Base-by-base conservation (phyloP, 2,797 vertebrate species). In the Mormyrops attenuatus region DNA sequence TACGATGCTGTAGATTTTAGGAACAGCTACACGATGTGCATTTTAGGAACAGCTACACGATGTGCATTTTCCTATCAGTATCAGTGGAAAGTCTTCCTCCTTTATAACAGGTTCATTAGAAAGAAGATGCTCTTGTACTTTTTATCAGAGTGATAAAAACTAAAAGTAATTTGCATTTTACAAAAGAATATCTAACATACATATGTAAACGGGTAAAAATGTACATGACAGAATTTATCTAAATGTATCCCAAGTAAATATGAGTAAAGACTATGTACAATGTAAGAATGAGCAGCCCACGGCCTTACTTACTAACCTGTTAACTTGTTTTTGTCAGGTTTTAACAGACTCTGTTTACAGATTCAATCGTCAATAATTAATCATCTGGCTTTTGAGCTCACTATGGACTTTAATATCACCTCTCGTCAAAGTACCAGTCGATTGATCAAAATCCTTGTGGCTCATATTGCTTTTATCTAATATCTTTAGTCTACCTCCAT, bases 351-450 rank as follows among this genome's bases (percentile, higher is more conserved):
- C 26, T 20, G 52, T 87, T 34, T 57, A 55, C 52, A 57, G 53
- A n/a, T n/a, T 20, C 34, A 87, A 9, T 87, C 2, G 49, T 57
- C 52, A 87, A 87, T 53, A 53, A 87, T 87, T 87, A 87, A 87
- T 38, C 80, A 84, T 49, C 80, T n/a, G 20, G 44, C 17, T 34
- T 44, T n/a, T 84, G 69, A 73, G 34, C 30, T 73, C 34, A 73
- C 38, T 1, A 1, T n/a, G 44, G 80, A 85, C 20, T 85, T 50
- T 52, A 52, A 30, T 3, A 50, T 85, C 47, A 49, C 5, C 49
- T 52, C 82, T 85, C 41, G 9, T 15, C 15, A 85, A 47, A 85
- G 82, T 44, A 47, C 7, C 82, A 30, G 82, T 26, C 82, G 22
- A 85, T 52, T 26, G 82, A 85, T 52, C 49, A 85, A 50, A 85